Conservation (phyloP, 2,797 vertebrate species). For the Paedocypris micromegethes region DNA sequence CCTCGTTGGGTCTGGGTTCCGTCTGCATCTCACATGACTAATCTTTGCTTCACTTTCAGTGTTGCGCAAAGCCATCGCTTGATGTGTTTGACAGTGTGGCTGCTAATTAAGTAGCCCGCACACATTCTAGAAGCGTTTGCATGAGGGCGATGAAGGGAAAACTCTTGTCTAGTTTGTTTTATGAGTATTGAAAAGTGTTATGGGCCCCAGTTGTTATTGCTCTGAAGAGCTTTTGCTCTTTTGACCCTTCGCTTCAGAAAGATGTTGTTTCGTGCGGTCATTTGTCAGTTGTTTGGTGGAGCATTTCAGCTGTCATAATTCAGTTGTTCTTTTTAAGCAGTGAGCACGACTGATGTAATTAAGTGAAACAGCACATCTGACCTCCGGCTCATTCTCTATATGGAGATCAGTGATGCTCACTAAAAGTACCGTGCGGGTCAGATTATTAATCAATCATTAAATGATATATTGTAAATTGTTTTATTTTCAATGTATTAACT, state of each 20-base stretch:
- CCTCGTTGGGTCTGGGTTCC: slow-evolving; percentile 24
- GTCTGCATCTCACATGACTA: slow-evolving; percentile 31
- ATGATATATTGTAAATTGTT: slow-evolving; percentile 5
- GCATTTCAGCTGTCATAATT: slow-evolving; percentile 4
- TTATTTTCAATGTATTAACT: no score
- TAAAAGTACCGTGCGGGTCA: background rate
- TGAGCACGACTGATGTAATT: slow-evolving; percentile 36
- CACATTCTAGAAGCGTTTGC: background rate
- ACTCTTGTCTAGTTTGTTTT: background rate
- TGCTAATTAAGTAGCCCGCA: slow-evolving; percentile 48
- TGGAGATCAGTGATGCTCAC: slow-evolving; percentile 21
- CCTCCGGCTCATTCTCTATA: slow-evolving; percentile 27
- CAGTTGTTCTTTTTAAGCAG: slow-evolving; percentile 3
- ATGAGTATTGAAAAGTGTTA: background rate
- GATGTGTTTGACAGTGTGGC: slow-evolving; percentile 27
- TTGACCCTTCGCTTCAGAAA: background rate
- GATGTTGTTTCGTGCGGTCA: background rate
- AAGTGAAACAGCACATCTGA: slow-evolving; percentile 45
- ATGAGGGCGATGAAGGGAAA: background rate
- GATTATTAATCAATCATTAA: no score
- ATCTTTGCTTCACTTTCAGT: slow-evolving; percentile 24
- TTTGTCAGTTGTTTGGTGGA: background rate
- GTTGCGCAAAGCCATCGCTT: slow-evolving; percentile 9
- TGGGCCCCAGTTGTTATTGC: background rate
- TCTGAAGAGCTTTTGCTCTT: background rate